Evolutionary conservation across 2,113 vertebrate genomes (phyloP), one percentile per base, ranked within the genome.

Genomic region (Dryoscopus gambensis): DNA sequence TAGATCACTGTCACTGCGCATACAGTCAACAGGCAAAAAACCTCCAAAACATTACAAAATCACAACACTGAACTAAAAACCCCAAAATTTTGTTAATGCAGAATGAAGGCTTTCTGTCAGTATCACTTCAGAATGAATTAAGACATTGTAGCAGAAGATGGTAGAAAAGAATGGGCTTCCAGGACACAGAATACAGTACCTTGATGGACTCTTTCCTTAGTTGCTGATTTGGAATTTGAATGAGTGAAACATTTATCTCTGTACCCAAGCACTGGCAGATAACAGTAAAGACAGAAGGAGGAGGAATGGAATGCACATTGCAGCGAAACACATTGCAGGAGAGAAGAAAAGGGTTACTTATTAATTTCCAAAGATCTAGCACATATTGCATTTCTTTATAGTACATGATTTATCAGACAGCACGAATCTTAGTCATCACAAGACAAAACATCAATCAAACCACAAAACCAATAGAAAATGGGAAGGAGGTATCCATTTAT

Each of bases 191-290:
- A 95, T 98, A 98, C 98, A 97, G 95, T 99, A 99, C 99, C 99
- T 99, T 99, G 98, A 95, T 98, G 98, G 97, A 98, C 96, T 98
- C 98, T 98, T 97, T 97, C 99, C 98, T 99, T 99, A 98, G 97
- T 89, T 97, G 98, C 95, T 98, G 98, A 97, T 98, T 99, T 99
- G 98, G 97, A 98, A 98, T 99, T 97, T 98, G 99, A 98, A 97
- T 99, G 99, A 98, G 98, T 99, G 98, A 99, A 99, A 97, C 99
- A 98, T 97, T 99, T 99, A 99, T 99, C 98, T 98, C 98, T 99
- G 99, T 99, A 98, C 97, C 98, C 99, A 98, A 99, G 98, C 97
- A 99, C 99, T 99, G 98, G 98, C 23, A 98, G 97, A 97, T 97
- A 98, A 98, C 97, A 98, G 97, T 98, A 97, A 97, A 98, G 97